Evolutionary conservation across 2,888 invertebrate genomes (phyloP).

Genomic region (Belgica antarctica): DNA sequence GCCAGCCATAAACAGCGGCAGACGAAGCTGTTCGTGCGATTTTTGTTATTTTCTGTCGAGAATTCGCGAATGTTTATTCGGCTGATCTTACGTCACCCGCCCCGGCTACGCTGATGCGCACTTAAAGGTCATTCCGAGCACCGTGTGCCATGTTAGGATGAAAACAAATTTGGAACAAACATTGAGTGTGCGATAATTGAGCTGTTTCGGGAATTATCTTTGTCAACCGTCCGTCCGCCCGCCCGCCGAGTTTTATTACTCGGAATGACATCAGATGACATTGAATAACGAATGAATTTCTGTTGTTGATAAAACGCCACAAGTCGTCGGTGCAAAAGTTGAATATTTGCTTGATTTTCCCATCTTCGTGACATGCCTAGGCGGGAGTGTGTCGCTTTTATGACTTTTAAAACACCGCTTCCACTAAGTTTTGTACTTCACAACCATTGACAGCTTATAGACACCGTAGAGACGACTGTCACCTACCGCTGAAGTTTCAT

Average conservation of each 20-base stretch:
- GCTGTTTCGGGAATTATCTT: background rate
- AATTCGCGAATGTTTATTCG: background rate
- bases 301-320: conserved; percentile 1
- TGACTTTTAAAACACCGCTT: too few relatives aligned
- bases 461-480: too few relatives aligned
- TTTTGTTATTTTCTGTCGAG: too few relatives aligned
- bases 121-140: background rate
- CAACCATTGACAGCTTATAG: too few relatives aligned
- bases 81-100: background rate
- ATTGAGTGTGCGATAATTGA: conserved; percentile 1
- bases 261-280: background rate
- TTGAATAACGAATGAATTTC: too few relatives aligned
- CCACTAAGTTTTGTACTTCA: too few relatives aligned
- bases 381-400: too few relatives aligned
- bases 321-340: conserved; percentile 1
- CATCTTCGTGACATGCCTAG: background rate
- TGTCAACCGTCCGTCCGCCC: background rate
- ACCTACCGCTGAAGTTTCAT: too few relatives aligned
- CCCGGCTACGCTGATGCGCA: background rate
- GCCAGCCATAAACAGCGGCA: too few relatives aligned
- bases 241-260: too few relatives aligned
- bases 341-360: background rate
- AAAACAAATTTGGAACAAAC: too few relatives aligned
- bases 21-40: too few relatives aligned
- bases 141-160: background rate